Conservation (phyloP, 2,888 invertebrate genomes). For the Drosophila phalerata region DNA sequence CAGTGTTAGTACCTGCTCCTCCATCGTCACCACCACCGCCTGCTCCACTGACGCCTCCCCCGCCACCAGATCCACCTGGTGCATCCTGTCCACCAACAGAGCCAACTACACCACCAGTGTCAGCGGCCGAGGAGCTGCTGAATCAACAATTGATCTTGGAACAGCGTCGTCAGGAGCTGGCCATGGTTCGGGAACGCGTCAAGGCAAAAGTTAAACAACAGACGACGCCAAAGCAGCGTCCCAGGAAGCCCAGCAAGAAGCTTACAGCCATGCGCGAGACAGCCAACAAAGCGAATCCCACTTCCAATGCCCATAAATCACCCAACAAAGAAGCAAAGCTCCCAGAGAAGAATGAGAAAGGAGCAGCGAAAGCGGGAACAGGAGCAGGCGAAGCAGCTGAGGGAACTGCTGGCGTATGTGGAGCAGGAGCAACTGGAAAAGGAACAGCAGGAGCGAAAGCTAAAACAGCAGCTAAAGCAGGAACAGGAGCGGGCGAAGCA, state of each 20-base stretch:
- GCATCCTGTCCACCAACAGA: background rate
- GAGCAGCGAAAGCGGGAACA: background rate
- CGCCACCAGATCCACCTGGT: background rate
- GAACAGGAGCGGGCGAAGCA: background rate
- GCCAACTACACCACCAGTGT: background rate
- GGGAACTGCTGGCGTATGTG: no score
- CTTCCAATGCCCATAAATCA: background rate
- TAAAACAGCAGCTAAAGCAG: background rate
- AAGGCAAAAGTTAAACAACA: constrained; percentile 76
- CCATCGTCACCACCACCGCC: background rate
- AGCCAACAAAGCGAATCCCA: constrained; percentile 33
- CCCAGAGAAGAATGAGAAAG: background rate
- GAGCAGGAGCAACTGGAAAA: background rate
- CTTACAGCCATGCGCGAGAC: constrained; percentile 54
- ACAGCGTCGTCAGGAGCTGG: constrained; percentile 64
- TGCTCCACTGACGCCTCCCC: background rate
- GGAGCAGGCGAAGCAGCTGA: background rate
- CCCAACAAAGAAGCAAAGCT: constrained; percentile 22
- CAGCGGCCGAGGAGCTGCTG: constrained; percentile 29
- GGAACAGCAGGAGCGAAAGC: background rate
- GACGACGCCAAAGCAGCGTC: constrained; percentile 25
- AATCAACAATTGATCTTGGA: constrained; percentile 26
- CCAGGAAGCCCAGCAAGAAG: constrained; percentile 45
- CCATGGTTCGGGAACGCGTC: constrained; percentile 80
- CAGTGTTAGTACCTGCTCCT: background rate